phyloP scores from a whole-genome alignment of 2,888 invertebrate species.

The Cetonia aurata region DNA sequence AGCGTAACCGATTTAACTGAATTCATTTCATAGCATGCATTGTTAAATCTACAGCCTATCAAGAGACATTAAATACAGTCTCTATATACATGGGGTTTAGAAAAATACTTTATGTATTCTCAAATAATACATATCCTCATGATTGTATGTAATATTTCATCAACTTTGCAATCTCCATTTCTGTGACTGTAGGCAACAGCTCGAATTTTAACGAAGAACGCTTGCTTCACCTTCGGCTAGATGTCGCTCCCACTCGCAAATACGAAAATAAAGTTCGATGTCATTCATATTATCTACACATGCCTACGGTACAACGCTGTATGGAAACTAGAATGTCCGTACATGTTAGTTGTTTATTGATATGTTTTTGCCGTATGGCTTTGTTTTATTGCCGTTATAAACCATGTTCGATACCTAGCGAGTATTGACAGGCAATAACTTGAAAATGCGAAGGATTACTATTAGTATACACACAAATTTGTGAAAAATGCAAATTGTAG shows the following conservation, averaged over 20 bases:
- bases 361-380: conserved; percentile 2
- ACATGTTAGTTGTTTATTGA: conserved; percentile 13
- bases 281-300: conserved; percentile 16
- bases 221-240: neutral
- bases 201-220: neutral
- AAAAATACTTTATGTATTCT: too few relatives aligned
- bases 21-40: too few relatives aligned
- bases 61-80: too few relatives aligned
- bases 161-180: neutral
- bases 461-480: neutral
- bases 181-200: neutral
- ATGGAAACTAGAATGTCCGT: conserved; percentile 26
- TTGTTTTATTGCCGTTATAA: conserved; percentile 15
- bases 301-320: conserved; percentile 13
- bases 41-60: too few relatives aligned
- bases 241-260: conserved; percentile 17
- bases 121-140: too few relatives aligned
- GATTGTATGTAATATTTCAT: too few relatives aligned
- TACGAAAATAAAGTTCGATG: conserved; percentile 8
- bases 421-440: neutral
- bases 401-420: neutral
- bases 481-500: neutral
- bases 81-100: too few relatives aligned
- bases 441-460: neutral
- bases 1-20: too few relatives aligned